These are phyloP conservation scores for Himalopsyche anomala DNA, from an alignment of 2,888 invertebrate genomes.

Conservation along the genomic window DNA sequence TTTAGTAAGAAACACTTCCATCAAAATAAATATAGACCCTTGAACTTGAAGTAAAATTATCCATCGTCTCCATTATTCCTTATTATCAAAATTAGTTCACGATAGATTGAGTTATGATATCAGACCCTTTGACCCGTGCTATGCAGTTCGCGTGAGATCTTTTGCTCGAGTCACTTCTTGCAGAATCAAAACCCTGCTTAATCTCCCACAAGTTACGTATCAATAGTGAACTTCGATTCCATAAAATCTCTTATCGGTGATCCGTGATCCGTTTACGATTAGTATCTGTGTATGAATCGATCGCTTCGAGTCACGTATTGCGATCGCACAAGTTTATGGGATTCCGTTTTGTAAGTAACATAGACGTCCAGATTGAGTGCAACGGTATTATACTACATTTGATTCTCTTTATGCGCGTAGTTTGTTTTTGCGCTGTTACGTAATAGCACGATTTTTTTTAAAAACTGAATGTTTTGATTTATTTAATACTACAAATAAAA, in stretches of 20 bases:
- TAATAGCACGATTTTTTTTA: no score
- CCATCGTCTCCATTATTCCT: no score
- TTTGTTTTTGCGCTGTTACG: no score
- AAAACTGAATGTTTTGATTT: no score
- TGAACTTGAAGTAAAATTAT: no score
- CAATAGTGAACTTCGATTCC: not conserved
- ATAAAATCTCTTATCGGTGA: not conserved
- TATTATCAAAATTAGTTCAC: constrained; percentile 1
- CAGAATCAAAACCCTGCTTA: not conserved
- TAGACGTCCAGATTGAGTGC: not conserved
- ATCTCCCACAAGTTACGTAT: not conserved
- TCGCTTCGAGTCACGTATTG: not conserved
- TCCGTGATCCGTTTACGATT: not conserved
- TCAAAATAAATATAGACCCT: no score
- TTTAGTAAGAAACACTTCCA: no score
- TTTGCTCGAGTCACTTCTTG: not conserved
- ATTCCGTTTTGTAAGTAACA: not conserved
- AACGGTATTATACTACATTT: no score
- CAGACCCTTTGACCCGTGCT: constrained; percentile 6
- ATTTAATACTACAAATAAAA: no score
- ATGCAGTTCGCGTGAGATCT: constrained; percentile 12
- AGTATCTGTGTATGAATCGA: not conserved
- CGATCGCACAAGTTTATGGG: not conserved
- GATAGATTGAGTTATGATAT: constrained; percentile 6
- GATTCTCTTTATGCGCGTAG: no score